Evolutionary conservation across 2,797 vertebrate genomes (phyloP).

Genomic region (Lindbergichthys nudifrons): DNA sequence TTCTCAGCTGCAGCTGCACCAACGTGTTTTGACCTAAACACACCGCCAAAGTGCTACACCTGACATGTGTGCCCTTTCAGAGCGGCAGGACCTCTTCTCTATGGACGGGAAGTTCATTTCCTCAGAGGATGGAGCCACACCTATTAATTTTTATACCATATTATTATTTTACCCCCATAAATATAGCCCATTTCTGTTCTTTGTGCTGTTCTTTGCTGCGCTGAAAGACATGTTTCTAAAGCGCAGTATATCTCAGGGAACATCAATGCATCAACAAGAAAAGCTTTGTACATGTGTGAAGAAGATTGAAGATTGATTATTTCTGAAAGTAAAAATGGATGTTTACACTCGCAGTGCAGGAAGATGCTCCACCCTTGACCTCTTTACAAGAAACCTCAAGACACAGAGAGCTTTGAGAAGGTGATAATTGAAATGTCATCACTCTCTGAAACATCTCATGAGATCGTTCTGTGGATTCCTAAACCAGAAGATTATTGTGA

Average conservation of each 20-base stretch:
- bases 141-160: slow-evolving; percentile 25
- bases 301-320: slow-evolving; percentile 9
- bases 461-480: slow-evolving; percentile 19
- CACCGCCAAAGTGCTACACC: slow-evolving; percentile 46
- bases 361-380: slow-evolving; percentile 20
- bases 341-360: background rate
- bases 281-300: slow-evolving; percentile 2
- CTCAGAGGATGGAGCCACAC: slow-evolving; percentile 66
- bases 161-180: slow-evolving; percentile 6
- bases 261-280: background rate
- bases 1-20: slow-evolving; percentile 63
- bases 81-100: slow-evolving; percentile 55
- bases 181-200: slow-evolving; percentile 10
- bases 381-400: slow-evolving; percentile 28
- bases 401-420: slow-evolving; percentile 40
- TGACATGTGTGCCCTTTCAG: slow-evolving; percentile 60
- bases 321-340: slow-evolving; percentile 12
- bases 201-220: slow-evolving; percentile 6
- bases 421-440: slow-evolving; percentile 77
- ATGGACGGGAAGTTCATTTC: slow-evolving; percentile 64
- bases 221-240: background rate
- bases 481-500: slow-evolving; percentile 17
- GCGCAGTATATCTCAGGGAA: background rate
- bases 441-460: slow-evolving; percentile 40
- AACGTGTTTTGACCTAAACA: slow-evolving; percentile 54